Base-by-base conservation (phyloP, 2,797 vertebrate species). In the Danio aesculapii region DNA sequence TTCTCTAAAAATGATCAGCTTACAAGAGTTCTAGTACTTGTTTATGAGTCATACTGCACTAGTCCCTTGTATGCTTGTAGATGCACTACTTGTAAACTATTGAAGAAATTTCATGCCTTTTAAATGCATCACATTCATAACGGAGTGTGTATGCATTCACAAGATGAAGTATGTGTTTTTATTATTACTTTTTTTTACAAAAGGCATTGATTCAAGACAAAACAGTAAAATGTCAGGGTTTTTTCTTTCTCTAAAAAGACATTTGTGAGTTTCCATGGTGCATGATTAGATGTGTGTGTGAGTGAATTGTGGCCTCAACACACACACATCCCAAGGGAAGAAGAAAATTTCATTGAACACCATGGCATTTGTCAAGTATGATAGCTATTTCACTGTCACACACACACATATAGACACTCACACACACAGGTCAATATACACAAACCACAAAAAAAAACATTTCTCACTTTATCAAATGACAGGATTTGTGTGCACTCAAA, bases 341-440 rank as follows among this genome's bases (percentile, higher is more conserved):
- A 12, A 41, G 58, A 61, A 6, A 50, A 44, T 70, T 47, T 82
- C 79, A 89, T 81, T 83, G 80, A 87, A 86, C 84, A 92, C 92
- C 89, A 88, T 89, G 84, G 82, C 85, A 87, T 92, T 94, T 91
- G 86, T 88, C 86, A 92, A 90, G 79, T 87, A 81, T 86, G 77
- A 82, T 86, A 77, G 79, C 69, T 85, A 87, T 88, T 92, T 90
- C 80, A 84, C 75, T 86, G 85, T 87, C 83, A 81, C 84, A 81
- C 7, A 5, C 47, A 49, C 47, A 30, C 30, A 30, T 30, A 30
- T 30, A 30, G 1, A 3, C 1, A 30, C 3, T 1, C 30, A 30
- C 30, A 30, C 84, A 86, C 81, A 84, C 82, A 90, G 88, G 87
- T 92, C 86, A 91, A 50, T 70, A 76, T 30, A 50, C 80, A 77